Evolutionary conservation across 2,888 invertebrate genomes (phyloP).

Genomic region (Megalurothrips usitatus): DNA sequence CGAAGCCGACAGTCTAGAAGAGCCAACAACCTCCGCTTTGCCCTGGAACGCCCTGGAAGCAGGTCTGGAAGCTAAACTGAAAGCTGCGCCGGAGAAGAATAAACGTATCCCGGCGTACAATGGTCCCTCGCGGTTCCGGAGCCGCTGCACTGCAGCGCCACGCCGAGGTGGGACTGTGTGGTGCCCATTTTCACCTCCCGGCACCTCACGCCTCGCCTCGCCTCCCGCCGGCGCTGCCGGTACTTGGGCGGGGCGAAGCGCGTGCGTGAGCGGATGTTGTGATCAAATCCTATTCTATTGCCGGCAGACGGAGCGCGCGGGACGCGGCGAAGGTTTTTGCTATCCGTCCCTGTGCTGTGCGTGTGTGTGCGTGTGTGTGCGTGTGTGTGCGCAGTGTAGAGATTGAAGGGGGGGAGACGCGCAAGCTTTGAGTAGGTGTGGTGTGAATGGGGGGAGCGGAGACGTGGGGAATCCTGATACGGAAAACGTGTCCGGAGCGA

Average conservation of each 20-base stretch:
- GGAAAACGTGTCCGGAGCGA: no score
- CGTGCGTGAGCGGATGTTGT: neutral
- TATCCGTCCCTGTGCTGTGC: neutral
- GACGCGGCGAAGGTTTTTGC: neutral
- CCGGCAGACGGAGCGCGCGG: neutral
- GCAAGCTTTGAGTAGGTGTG: no score
- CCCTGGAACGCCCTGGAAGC: no score
- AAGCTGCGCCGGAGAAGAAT: no score
- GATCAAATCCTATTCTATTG: slow-evolving; percentile 10
- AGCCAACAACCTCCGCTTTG: no score
- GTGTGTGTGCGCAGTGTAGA: neutral
- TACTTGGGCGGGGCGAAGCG: neutral
- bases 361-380: neutral
- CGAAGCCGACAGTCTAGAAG: no score
- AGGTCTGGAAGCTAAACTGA: no score
- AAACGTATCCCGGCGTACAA: no score
- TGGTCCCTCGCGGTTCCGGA: neutral
- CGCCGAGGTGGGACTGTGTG: neutral
- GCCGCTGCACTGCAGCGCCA: neutral
- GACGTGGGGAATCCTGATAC: no score
- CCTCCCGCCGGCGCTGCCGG: neutral
- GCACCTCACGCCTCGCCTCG: neutral
- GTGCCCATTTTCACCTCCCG: neutral
- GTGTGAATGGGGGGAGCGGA: no score
- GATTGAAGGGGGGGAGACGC: neutral